Percentiles rank a stretch among this genome's conserved stretches.
These are phyloP conservation scores for Spicauda simplicius DNA, from an alignment of 2,888 invertebrate species.

Conservation along the genomic window DNA sequence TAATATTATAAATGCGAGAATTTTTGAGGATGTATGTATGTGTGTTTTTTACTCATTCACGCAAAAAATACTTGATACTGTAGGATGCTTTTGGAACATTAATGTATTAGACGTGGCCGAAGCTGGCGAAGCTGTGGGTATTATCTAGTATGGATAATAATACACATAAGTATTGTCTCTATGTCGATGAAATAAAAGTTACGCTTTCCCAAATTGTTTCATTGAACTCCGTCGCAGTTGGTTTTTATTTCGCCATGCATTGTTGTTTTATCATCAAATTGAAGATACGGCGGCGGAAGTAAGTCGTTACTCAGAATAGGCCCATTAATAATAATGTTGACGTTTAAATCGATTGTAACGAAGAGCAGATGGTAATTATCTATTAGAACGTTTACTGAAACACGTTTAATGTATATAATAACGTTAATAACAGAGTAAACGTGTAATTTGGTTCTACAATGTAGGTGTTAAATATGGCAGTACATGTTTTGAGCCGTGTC, in stretches of 20 bases:
- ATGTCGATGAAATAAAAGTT: background rate
- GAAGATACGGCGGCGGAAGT: conserved; percentile 21
- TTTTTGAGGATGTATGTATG: too few species aligned
- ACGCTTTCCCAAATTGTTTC: background rate
- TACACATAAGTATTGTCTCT: background rate
- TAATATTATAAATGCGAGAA: too few species aligned
- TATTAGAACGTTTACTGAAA: conserved; percentile 7
- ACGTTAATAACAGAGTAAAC: background rate
- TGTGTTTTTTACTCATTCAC: too few species aligned
- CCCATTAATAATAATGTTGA: conserved; percentile 42
- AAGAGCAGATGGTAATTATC: conserved; percentile 9
- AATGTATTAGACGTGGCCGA: too few species aligned
- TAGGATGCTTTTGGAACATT: too few species aligned
- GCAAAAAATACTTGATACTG: too few species aligned
- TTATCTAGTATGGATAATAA: too few species aligned
- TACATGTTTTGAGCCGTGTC: too few species aligned
- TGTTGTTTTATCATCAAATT: conserved; percentile 20
- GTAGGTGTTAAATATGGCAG: too few species aligned
- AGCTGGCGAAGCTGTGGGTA: too few species aligned
- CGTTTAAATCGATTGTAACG: conserved; percentile 41
- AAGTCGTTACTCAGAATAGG: conserved; percentile 28
- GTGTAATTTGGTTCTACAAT: background rate
- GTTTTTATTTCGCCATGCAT: conserved; percentile 10
- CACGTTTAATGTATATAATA: background rate
- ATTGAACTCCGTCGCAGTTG: background rate